Evolutionary conservation across 92 coral and sea anemone genomes (phyloP).

Genomic region (Porites rus): DNA sequence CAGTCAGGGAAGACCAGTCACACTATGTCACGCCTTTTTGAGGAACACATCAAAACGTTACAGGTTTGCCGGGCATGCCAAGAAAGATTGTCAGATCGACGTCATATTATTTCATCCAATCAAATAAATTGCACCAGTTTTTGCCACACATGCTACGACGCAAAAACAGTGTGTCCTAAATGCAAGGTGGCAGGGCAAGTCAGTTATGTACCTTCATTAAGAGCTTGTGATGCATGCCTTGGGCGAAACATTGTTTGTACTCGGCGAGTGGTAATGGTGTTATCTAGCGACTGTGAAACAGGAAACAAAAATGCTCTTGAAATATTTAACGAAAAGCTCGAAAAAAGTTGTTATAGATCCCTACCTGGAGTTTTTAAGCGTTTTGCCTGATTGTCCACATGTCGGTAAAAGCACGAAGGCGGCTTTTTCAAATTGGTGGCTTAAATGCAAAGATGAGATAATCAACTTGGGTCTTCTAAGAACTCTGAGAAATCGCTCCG

Average conservation of each 20-base stretch:
- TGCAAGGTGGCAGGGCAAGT: conserved; percentile 60
- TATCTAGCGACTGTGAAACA: conserved; percentile 57
- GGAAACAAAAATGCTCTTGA: conserved; percentile 61
- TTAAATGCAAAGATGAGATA: conserved; percentile 54
- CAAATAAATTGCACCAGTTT: conserved; percentile 48
- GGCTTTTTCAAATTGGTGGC: conserved; percentile 72
- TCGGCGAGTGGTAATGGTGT: conserved; percentile 62
- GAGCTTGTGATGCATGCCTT: conserved; percentile 47
- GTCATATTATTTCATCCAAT: conserved; percentile 17
- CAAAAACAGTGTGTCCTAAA: conserved; percentile 42
- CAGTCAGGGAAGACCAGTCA: conserved; percentile 55
- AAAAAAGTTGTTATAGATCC: conserved; percentile 41
- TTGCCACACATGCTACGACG: conserved; percentile 50
- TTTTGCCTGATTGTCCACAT: conserved; percentile 68
- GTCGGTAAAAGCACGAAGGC: conserved; percentile 71
- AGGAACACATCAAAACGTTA: conserved; percentile 26
- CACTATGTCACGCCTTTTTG: conserved; percentile 29
- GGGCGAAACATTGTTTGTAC: conserved; percentile 32
- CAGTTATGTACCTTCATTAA: conserved; percentile 54
- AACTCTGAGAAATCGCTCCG: conserved; percentile 65
- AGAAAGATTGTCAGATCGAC: not conserved
- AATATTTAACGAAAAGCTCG: conserved; percentile 31
- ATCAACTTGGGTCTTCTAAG: conserved; percentile 59
- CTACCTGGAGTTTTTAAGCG: conserved; percentile 17
- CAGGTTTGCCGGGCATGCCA: not conserved